phyloP scores from a whole-genome alignment of 2,888 invertebrate genomes.

The Scrobipalpa costella region DNA sequence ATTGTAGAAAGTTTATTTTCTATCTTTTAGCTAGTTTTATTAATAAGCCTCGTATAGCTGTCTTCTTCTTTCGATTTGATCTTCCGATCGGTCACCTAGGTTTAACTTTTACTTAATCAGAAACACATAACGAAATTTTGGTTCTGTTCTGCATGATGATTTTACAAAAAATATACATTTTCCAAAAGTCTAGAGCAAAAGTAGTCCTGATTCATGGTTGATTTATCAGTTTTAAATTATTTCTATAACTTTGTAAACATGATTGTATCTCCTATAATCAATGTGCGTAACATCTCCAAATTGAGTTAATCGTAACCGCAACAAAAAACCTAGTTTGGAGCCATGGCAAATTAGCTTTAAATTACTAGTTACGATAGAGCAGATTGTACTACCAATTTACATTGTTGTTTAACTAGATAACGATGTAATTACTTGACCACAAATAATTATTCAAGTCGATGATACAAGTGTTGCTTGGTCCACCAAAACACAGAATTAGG shows the following conservation, averaged over 20 bases:
- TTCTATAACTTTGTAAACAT: too few species aligned
- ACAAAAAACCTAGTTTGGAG: not conserved
- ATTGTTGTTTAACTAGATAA: slow-evolving; percentile 8
- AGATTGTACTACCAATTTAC: slow-evolving; percentile 10
- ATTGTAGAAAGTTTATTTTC: slow-evolving; percentile 1
- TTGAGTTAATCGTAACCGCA: not conserved
- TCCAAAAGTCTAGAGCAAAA: too few species aligned
- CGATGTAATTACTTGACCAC: not conserved
- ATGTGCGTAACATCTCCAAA: not conserved
- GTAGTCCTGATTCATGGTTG: too few species aligned
- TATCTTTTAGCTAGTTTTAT: not conserved
- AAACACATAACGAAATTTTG: too few species aligned
- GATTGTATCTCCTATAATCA: not conserved
- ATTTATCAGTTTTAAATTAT: too few species aligned
- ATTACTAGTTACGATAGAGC: slow-evolving; percentile 7
- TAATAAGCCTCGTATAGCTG: too few species aligned
- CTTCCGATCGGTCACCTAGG: too few species aligned
- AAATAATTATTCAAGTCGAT: not conserved
- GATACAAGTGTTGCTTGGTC: not conserved
- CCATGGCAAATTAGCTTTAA: not conserved
- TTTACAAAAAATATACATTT: too few species aligned
- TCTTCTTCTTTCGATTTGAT: too few species aligned
- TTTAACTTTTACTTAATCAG: too few species aligned
- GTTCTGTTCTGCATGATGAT: too few species aligned
- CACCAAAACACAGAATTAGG: not conserved